Percentiles rank a stretch among this genome's conserved stretches.
Conservation (phyloP, 2,888 invertebrate species). For the Hedya salicella region DNA sequence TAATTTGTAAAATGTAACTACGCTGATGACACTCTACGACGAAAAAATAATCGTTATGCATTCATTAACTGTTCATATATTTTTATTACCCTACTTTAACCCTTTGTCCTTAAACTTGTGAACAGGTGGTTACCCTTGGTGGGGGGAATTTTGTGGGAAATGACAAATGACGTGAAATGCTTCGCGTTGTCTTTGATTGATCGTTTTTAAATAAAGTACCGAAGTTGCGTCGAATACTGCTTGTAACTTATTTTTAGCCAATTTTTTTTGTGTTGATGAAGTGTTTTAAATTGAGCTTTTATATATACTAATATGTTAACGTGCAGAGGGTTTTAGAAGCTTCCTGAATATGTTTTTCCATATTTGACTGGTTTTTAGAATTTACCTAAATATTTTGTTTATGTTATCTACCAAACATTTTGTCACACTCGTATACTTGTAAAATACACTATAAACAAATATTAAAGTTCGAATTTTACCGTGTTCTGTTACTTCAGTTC, state of each 20-base stretch:
- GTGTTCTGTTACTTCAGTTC: no score
- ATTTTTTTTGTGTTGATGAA: conserved; percentile 6
- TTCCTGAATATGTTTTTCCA: no score
- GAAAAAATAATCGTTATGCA: conserved; percentile 60
- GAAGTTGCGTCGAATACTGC: conserved; percentile 13
- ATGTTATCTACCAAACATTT: no score
- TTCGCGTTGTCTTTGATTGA: conserved; percentile 52
- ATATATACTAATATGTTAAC: not conserved
- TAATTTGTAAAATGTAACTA: conserved; percentile 67
- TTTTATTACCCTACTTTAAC: conserved; percentile 47
- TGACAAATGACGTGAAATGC: conserved; percentile 53
- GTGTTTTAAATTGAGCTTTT: not conserved
- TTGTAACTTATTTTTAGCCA: conserved; percentile 18
- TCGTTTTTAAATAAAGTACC: conserved; percentile 47
- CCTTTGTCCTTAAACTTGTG: conserved; percentile 5
- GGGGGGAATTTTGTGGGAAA: conserved; percentile 55
- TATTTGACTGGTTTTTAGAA: no score
- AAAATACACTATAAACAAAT: no score
- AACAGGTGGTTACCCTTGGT: conserved; percentile 49
- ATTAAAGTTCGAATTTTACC: no score
- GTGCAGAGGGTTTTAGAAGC: no score
- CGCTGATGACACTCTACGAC: conserved; percentile 62
- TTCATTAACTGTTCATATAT: conserved; percentile 54
- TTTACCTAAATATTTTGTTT: no score
- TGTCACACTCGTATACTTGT: no score